Percentiles rank a stretch among this genome's conserved stretches.
phyloP scores from a whole-genome alignment of 1,140 invertebrate species.

The Sycobia sp. region DNA sequence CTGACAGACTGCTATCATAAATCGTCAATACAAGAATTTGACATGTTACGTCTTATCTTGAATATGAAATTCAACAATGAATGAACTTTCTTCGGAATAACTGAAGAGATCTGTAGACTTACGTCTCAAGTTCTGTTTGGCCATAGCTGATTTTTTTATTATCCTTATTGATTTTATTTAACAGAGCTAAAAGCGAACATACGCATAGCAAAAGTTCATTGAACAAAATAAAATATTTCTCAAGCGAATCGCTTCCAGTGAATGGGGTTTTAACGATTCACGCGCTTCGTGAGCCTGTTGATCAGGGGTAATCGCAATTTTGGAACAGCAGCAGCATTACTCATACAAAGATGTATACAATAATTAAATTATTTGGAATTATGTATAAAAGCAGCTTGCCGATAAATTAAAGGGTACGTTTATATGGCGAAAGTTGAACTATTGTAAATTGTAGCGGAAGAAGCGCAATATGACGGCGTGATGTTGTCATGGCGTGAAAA shows the following conservation, averaged over 20 bases:
- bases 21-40: no score
- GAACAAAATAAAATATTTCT: not conserved
- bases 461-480: slow-evolving; percentile 7
- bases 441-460: slow-evolving; percentile 6
- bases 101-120: slow-evolving; percentile 2
- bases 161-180: not conserved
- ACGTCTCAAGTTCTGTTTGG: slow-evolving; percentile 8
- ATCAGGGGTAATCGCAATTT: not conserved
- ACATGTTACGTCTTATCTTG: no score
- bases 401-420: slow-evolving; percentile 4
- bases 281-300: slow-evolving; percentile 7
- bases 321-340: slow-evolving; percentile 4
- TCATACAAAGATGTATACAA: not conserved
- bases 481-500: not conserved
- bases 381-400: slow-evolving; percentile 24
- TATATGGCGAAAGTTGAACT: slow-evolving; percentile 1
- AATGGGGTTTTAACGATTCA: slow-evolving; percentile 27
- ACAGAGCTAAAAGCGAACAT: slow-evolving; percentile 12
- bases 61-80: not conserved
- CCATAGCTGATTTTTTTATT: not conserved
- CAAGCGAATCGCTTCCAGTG: slow-evolving; percentile 25
- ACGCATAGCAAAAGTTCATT: not conserved
- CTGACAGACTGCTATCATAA: no score
- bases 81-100: not conserved
- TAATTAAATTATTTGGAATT: slow-evolving; percentile 1